Conservation (phyloP, 2,797 vertebrate genomes). For the Chiroxiphia lanceolata region DNA sequence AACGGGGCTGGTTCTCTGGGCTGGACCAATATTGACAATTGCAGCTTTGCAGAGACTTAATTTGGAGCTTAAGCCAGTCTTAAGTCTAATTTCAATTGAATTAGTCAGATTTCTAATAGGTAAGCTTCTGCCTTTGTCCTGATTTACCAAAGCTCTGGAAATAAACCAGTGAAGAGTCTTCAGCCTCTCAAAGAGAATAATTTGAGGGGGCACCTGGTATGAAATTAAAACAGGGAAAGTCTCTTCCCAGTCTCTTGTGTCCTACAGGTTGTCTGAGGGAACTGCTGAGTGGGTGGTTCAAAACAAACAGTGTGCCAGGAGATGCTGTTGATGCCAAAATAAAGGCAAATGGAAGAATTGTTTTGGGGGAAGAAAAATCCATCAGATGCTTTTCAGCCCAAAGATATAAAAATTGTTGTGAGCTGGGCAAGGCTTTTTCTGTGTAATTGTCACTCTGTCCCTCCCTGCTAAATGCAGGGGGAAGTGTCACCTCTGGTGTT, state of each 20-base stretch:
- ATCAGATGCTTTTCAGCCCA: neutral
- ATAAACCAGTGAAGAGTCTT: neutral
- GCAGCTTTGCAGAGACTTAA: neutral
- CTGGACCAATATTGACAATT: neutral
- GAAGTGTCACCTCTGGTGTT: neutral
- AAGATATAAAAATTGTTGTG: neutral
- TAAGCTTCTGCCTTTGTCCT: neutral
- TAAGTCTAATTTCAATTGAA: neutral
- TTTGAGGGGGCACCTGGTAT: neutral
- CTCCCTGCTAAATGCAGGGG: neutral
- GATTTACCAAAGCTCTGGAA: neutral
- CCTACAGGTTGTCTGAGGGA: neutral
- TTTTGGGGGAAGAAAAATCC: neutral
- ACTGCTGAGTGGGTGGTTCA: neutral
- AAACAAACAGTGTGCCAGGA: neutral
- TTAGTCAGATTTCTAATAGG: neutral
- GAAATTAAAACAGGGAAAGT: neutral
- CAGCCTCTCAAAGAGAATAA: neutral
- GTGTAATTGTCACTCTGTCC: neutral
- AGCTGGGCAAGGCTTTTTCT: neutral
- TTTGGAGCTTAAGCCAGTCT: neutral
- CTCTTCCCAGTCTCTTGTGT: neutral
- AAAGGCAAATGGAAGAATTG: neutral
- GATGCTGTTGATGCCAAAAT: neutral
- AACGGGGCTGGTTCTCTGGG: neutral